These are phyloP conservation scores for Sminthurinus aureus DNA, from an alignment of 2,888 invertebrate genomes.

Conservation along the genomic window DNA sequence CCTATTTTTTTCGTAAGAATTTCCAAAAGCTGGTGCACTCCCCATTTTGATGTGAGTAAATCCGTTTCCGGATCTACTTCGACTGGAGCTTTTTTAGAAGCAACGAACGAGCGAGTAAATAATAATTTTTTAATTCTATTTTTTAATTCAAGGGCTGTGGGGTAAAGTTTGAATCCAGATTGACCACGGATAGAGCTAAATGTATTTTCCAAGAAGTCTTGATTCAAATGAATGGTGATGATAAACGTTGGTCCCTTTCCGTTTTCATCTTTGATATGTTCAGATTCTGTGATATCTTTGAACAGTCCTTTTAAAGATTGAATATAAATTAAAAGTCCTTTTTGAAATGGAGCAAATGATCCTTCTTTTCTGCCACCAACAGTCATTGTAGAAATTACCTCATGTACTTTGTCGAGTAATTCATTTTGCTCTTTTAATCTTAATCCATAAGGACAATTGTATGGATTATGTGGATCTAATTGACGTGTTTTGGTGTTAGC, in stretches of 20 bases:
- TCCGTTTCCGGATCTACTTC: too few species aligned
- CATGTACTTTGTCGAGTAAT: not conserved
- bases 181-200: not conserved
- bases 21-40: not conserved
- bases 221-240: not conserved
- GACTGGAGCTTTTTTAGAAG: not conserved
- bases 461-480: not conserved
- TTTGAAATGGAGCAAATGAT: not conserved
- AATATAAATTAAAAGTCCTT: not conserved
- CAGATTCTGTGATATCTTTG: not conserved
- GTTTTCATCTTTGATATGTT: not conserved
- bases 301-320: not conserved
- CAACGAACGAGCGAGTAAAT: not conserved
- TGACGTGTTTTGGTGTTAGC: not conserved
- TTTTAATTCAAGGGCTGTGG: not conserved
- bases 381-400: not conserved
- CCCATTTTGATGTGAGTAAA: too few species aligned
- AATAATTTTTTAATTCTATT: not conserved
- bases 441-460: not conserved
- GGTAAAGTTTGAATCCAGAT: not conserved
- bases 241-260: not conserved
- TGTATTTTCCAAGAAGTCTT: not conserved
- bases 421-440: not conserved
- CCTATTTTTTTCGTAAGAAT: not conserved
- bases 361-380: not conserved